Evolutionary conservation across 2,113 vertebrate genomes (phyloP).

Genomic region (Probosciger aterrimus): DNA sequence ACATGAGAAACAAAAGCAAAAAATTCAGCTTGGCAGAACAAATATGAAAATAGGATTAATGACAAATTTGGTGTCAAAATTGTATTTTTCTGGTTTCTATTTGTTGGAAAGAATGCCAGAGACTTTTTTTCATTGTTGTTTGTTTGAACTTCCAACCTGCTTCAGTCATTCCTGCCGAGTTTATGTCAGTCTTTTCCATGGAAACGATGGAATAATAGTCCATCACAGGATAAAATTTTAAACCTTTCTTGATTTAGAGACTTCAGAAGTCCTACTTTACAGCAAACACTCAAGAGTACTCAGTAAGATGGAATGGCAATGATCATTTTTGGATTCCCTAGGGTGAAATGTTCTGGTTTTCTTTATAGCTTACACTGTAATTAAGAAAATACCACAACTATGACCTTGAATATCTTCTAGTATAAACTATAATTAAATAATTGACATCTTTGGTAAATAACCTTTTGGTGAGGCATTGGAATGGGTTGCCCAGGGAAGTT

Average conservation of each 20-base stretch:
- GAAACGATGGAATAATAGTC: neutral
- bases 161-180: neutral
- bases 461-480: no score
- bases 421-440: conserved; percentile 60
- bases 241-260: conserved; percentile 15
- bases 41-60: neutral
- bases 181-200: neutral
- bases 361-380: conserved; percentile 46
- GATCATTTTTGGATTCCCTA: neutral
- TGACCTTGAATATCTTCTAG: conserved; percentile 50
- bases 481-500: no score
- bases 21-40: neutral
- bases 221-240: neutral
- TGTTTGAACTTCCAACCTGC: neutral
- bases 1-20: neutral
- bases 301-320: neutral
- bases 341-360: conserved; percentile 1
- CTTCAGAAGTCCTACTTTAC: neutral
- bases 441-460: conserved; percentile 29
- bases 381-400: conserved; percentile 50
- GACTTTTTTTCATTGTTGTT: neutral
- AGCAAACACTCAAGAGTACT: neutral
- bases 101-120: neutral
- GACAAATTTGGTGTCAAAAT: neutral
- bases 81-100: neutral